A percentile compares a stretch with the other conserved stretches of the same genome.
Conservation (phyloP, 2,113 vertebrate genomes). For the Aix galericulata region DNA sequence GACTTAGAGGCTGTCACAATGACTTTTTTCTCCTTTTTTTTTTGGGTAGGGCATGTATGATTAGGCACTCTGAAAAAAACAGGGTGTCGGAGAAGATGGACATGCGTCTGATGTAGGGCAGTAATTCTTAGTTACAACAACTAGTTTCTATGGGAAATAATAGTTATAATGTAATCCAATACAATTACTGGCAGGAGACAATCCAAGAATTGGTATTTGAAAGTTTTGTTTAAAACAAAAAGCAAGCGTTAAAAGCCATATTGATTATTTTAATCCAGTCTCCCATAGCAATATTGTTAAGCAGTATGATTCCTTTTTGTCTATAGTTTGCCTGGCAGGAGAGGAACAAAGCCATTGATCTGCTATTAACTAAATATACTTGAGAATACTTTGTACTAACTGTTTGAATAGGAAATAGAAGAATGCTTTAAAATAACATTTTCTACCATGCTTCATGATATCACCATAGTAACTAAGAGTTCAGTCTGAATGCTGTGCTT, state of each 20-base stretch:
- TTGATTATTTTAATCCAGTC: constrained; percentile 66
- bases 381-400: constrained; percentile 2
- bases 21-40: neutral
- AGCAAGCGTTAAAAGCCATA: constrained; percentile 29
- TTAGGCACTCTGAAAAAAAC: neutral
- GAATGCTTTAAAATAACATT: constrained; percentile 35
- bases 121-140: neutral
- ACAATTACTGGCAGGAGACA: constrained; percentile 25
- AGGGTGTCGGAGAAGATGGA: neutral
- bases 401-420: constrained; percentile 40
- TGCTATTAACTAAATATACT: constrained; percentile 52
- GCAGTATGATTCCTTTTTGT: constrained; percentile 9
- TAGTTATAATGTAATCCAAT: constrained; percentile 3
- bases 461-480: constrained; percentile 49
- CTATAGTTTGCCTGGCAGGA: constrained; percentile 24
- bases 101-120: neutral
- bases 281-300: constrained; percentile 39
- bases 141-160: constrained; percentile 2
- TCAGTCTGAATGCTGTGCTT: constrained; percentile 11
- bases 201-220: constrained; percentile 39
- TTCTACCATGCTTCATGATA: constrained; percentile 28
- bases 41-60: neutral
- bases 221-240: constrained; percentile 41
- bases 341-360: constrained; percentile 31
- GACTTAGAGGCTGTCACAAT: neutral